These are phyloP conservation scores for Automeris io DNA, from an alignment of 2,888 invertebrate species.

Conservation along the genomic window DNA sequence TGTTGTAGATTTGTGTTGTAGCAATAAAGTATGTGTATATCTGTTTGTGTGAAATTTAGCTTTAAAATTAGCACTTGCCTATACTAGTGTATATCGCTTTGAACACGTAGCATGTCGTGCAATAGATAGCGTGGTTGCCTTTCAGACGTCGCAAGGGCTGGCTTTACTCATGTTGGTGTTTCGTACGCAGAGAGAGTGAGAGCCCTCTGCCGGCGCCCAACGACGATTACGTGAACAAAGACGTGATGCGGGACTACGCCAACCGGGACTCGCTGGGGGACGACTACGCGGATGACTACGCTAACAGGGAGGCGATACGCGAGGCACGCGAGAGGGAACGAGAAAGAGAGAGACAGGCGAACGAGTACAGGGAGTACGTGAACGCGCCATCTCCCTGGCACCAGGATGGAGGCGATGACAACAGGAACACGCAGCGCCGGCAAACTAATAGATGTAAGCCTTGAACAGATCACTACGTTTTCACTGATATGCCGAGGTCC, in stretches of 20 bases:
- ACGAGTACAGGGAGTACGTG: slow-evolving; percentile 69
- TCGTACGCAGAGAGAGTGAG: slow-evolving; percentile 71
- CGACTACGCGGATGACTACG: slow-evolving; percentile 72
- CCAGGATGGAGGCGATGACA: slow-evolving; percentile 52
- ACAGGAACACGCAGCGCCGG: slow-evolving; percentile 60
- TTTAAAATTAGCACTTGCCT: background rate
- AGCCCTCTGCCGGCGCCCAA: slow-evolving; percentile 57
- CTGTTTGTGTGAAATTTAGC: too few species aligned
- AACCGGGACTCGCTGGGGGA: slow-evolving; percentile 67
- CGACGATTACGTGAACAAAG: slow-evolving; percentile 71
- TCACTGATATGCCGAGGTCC: too few species aligned
- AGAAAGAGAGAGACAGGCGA: slow-evolving; percentile 49
- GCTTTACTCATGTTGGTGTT: slow-evolving; percentile 71
- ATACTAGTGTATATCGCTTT: background rate
- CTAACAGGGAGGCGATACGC: slow-evolving; percentile 69
- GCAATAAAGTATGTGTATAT: too few species aligned
- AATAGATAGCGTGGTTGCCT: slow-evolving; percentile 48
- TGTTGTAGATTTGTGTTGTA: too few species aligned
- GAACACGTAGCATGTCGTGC: slow-evolving; percentile 33
- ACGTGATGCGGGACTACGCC: slow-evolving; percentile 63
- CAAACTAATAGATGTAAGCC: slow-evolving; percentile 30
- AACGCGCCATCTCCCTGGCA: slow-evolving; percentile 65
- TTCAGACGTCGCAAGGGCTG: slow-evolving; percentile 63
- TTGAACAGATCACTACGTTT: background rate
- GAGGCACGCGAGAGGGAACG: slow-evolving; percentile 61